Percentiles rank a stretch among this genome's conserved stretches.
Evolutionary conservation across 2,888 invertebrate species (phyloP).

Genomic region (Lasioglossum pauxillum): DNA sequence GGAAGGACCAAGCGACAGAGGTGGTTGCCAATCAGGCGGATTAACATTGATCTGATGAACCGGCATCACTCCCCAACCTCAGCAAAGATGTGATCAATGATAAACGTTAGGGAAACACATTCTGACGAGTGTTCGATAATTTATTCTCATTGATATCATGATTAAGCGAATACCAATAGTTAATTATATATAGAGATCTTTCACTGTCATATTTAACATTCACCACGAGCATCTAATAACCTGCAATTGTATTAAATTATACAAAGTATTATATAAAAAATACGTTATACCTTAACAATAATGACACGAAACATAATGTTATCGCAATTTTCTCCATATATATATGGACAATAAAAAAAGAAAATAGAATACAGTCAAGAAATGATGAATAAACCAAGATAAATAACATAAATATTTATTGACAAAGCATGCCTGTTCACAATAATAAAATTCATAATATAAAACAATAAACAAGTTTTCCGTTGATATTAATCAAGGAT

Average conservation of each 20-base stretch:
- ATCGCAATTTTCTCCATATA: background rate
- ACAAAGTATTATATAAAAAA: background rate
- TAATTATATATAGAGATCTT: slow-evolving; percentile 27
- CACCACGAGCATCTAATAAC: slow-evolving; percentile 42
- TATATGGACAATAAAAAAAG: background rate
- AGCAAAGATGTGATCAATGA: slow-evolving; percentile 59
- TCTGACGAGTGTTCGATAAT: slow-evolving; percentile 48
- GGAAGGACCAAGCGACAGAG: slow-evolving; percentile 76
- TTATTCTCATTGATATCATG: slow-evolving; percentile 52
- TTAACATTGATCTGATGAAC: slow-evolving; percentile 82
- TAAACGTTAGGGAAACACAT: slow-evolving; percentile 63
- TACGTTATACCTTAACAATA: background rate
- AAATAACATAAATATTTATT: slow-evolving; percentile 33
- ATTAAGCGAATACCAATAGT: slow-evolving; percentile 39
- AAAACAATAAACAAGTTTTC: slow-evolving; percentile 18
- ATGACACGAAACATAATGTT: background rate
- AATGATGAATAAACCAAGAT: slow-evolving; percentile 22
- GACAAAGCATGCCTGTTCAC: slow-evolving; percentile 10
- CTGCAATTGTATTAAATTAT: slow-evolving; percentile 59
- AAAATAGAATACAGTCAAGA: slow-evolving; percentile 17
- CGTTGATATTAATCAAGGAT: slow-evolving; percentile 14
- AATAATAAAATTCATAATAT: slow-evolving; percentile 8
- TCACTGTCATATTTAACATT: slow-evolving; percentile 33
- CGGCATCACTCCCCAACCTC: slow-evolving; percentile 77
- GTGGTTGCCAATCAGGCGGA: slow-evolving; percentile 82